phyloP scores from a whole-genome alignment of 2,113 vertebrate genomes.

The Elaphurus davidianus region DNA sequence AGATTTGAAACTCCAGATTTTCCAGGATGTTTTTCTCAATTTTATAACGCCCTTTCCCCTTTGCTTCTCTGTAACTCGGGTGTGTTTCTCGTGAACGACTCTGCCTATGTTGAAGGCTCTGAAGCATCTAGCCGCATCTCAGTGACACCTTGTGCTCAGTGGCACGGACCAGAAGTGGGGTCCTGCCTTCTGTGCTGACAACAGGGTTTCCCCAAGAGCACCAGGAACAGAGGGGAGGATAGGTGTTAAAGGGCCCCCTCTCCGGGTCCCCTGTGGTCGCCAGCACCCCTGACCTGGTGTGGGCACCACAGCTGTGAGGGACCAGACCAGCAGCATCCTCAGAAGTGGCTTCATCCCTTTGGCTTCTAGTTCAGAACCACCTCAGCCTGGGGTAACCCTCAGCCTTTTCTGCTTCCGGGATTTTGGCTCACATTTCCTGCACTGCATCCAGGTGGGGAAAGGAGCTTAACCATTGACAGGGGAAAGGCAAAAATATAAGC shows the following conservation, averaged over 20 bases:
- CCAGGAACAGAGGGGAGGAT: neutral
- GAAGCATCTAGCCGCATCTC: neutral
- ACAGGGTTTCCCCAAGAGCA: neutral
- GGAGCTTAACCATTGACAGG: neutral
- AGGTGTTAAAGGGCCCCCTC: neutral
- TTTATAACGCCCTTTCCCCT: neutral
- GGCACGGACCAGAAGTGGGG: neutral
- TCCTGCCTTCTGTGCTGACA: neutral
- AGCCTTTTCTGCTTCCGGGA: neutral
- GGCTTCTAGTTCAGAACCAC: conserved; percentile 24
- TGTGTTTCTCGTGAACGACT: neutral
- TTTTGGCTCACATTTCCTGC: neutral
- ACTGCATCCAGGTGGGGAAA: neutral
- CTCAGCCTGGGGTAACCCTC: neutral
- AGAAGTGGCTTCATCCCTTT: conserved; percentile 21
- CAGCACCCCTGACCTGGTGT: neutral
- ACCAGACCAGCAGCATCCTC: conserved; percentile 8
- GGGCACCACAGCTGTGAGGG: neutral
- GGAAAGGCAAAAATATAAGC: neutral
- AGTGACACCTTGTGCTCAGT: conserved; percentile 11
- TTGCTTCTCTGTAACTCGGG: neutral
- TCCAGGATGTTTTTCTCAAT: neutral
- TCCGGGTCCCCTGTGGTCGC: neutral
- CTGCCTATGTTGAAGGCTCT: neutral
- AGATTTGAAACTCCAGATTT: neutral